phyloP scores from a whole-genome alignment of 2,888 invertebrate genomes.

The Rotaria magnacalcarata region DNA sequence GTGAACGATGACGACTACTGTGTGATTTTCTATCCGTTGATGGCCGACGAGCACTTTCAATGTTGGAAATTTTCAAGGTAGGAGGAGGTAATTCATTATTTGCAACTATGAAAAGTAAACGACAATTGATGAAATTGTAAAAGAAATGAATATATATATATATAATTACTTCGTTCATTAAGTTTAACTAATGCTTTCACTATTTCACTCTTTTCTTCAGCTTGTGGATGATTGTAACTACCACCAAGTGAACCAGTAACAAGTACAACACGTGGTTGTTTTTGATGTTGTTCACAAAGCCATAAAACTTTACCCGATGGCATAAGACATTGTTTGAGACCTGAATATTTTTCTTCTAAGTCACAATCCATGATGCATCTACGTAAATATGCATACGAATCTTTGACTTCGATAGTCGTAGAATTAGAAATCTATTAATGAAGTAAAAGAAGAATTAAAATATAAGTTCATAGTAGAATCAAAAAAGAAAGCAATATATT shows the following conservation, averaged over 20 bases:
- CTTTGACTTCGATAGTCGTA: background rate
- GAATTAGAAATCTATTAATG: background rate
- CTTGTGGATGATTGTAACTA: slow-evolving; percentile 39
- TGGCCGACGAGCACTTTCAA: background rate
- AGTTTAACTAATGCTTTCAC: background rate
- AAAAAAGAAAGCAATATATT: background rate
- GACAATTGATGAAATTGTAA: background rate
- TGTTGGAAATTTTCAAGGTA: background rate
- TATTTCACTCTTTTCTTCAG: slow-evolving; percentile 35
- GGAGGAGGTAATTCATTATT: slow-evolving; percentile 10
- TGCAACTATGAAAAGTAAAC: background rate
- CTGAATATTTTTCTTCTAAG: background rate
- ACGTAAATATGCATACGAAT: slow-evolving; percentile 22
- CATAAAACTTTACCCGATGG: slow-evolving; percentile 54
- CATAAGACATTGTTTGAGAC: slow-evolving; percentile 50
- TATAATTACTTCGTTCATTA: background rate
- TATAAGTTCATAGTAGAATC: background rate
- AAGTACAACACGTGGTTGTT: slow-evolving; percentile 49
- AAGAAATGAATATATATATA: background rate
- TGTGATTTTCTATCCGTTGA: background rate
- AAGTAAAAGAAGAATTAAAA: background rate
- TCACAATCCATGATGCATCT: slow-evolving; percentile 7
- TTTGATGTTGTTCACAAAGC: slow-evolving; percentile 53
- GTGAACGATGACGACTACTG: background rate
- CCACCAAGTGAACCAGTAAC: slow-evolving; percentile 31